Evolutionary conservation across 2,797 vertebrate genomes (phyloP).

Genomic region (Leptoclinus maculatus): DNA sequence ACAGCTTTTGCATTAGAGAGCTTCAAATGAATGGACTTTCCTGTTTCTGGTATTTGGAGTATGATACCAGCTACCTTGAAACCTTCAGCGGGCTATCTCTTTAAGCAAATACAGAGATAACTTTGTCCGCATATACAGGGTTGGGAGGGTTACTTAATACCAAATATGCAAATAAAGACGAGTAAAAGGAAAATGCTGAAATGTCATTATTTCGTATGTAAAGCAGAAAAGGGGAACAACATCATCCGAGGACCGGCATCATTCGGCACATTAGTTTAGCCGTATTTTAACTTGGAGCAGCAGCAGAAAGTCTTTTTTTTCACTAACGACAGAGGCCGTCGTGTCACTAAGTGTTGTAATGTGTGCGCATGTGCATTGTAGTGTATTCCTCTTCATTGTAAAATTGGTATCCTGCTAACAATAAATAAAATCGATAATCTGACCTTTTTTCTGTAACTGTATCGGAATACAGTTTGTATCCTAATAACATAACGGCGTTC

Average conservation of each 20-base stretch:
- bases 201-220: neutral
- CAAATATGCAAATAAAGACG: neutral
- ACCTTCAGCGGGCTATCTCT: neutral
- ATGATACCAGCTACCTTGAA: neutral
- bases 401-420: no score
- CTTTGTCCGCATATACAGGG: neutral
- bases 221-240: neutral
- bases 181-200: neutral
- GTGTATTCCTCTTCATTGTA: no score
- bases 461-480: neutral
- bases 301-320: no score
- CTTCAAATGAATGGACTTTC: neutral
- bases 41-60: conserved; percentile 7
- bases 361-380: no score
- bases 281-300: neutral
- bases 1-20: conserved; percentile 12
- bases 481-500: neutral
- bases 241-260: neutral
- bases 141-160: neutral
- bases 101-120: conserved; percentile 7
- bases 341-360: neutral
- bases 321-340: neutral
- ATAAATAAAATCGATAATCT: no score
- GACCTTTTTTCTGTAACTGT: no score
- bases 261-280: neutral